phyloP scores from a whole-genome alignment of 2,888 invertebrate genomes.

The Metallyticus violacea region DNA sequence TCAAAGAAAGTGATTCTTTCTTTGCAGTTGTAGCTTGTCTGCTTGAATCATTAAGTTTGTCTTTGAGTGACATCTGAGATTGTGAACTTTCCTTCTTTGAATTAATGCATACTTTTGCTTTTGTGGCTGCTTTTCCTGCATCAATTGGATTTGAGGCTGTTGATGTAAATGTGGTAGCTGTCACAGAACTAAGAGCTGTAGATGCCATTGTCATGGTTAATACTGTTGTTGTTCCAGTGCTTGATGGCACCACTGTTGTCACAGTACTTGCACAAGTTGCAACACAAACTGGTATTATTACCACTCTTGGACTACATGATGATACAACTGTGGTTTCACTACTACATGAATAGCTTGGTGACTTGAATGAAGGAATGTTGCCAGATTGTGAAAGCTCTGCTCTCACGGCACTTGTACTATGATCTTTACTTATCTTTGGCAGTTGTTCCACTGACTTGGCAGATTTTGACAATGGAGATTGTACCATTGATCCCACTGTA shows the following conservation, averaged over 20 bases:
- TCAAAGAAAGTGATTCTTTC: constrained; percentile 2
- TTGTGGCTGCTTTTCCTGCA: not conserved
- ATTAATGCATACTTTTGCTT: not conserved
- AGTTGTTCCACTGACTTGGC: constrained; percentile 21
- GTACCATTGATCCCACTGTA: not conserved
- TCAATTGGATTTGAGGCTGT: not conserved
- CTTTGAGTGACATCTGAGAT: not conserved
- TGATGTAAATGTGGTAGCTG: constrained; percentile 21
- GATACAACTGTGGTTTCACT: constrained; percentile 9
- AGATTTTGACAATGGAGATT: constrained; percentile 7
- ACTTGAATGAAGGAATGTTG: constrained; percentile 29
- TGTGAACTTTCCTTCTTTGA: constrained; percentile 18
- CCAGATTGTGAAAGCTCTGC: not conserved
- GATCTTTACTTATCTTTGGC: constrained; percentile 27
- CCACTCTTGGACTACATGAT: constrained; percentile 4
- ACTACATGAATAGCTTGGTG: not conserved
- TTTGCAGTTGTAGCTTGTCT: not conserved
- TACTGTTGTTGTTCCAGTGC: constrained; percentile 30
- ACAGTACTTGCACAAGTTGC: constrained; percentile 8
- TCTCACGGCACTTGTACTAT: not conserved
- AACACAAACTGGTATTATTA: constrained; percentile 2
- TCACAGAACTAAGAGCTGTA: constrained; percentile 22
- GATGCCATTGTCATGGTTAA: constrained; percentile 28
- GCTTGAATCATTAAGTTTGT: not conserved
- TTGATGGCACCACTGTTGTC: constrained; percentile 27